Evolutionary conservation across 1,140 invertebrate species (phyloP).

Genomic region (Thalassaphorura encarpata): DNA sequence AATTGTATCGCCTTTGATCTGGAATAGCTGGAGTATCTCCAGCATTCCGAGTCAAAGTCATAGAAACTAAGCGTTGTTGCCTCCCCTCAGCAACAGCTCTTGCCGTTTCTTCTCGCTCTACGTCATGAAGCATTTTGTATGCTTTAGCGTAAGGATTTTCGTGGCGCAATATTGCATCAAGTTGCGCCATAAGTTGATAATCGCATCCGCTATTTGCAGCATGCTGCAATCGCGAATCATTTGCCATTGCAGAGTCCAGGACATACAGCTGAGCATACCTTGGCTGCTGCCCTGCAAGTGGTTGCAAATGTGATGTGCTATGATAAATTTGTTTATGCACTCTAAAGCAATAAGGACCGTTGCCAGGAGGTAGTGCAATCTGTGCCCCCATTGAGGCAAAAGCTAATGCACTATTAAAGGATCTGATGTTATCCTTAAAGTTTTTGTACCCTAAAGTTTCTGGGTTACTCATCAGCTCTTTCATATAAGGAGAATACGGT

Average conservation of each 20-base stretch:
- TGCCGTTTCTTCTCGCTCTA: neutral
- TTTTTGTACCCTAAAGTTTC: conserved; percentile 13
- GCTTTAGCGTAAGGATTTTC: conserved; percentile 13
- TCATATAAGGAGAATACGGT: no score
- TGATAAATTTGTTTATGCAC: conserved; percentile 37
- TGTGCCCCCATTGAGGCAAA: conserved; percentile 34
- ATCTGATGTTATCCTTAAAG: conserved; percentile 33
- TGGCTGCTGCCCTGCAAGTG: neutral
- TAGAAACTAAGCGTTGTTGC: conserved; percentile 7
- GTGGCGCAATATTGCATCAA: neutral
- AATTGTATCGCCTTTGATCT: conserved; percentile 24
- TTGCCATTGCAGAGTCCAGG: conserved; percentile 11
- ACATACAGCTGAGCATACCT: conserved; percentile 33
- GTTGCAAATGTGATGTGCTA: conserved; percentile 14
- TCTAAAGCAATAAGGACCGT: conserved; percentile 33
- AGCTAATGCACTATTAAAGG: conserved; percentile 33
- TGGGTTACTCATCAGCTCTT: no score
- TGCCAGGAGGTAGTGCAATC: neutral
- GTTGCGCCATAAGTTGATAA: neutral
- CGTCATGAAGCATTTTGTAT: conserved; percentile 18
- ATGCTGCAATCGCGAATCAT: neutral
- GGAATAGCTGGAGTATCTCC: no score
- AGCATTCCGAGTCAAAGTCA: conserved; percentile 12
- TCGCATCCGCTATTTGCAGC: conserved; percentile 8
- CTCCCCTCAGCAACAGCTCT: conserved; percentile 12